Conservation (phyloP, 92 coral and sea anemone genomes). For the Epizoanthus illoricatus region DNA sequence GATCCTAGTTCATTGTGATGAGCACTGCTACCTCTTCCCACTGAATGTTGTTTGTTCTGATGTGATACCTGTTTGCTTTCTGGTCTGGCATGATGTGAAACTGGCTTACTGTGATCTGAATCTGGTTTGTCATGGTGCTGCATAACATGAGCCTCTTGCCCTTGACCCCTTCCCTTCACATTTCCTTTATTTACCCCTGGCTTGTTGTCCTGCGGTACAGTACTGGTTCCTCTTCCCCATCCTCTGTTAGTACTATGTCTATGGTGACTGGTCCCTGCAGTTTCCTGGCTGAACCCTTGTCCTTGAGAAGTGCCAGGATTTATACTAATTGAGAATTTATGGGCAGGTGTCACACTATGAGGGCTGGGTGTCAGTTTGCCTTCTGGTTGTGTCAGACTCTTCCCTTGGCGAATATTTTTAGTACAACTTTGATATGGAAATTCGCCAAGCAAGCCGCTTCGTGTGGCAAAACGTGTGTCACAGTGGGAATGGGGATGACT, state of each 20-base stretch:
- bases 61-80: neutral
- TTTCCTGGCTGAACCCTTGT: neutral
- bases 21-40: neutral
- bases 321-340: neutral
- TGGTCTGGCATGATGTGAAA: neutral
- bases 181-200: neutral
- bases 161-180: neutral
- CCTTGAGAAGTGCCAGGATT: slow-evolving; percentile 1
- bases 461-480: neutral
- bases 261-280: neutral
- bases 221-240: neutral
- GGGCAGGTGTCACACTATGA: neutral
- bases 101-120: neutral
- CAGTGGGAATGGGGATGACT: neutral
- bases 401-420: neutral
- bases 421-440: no score
- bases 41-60: neutral
- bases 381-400: neutral
- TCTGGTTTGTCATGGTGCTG: neutral
- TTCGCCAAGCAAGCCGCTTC: neutral
- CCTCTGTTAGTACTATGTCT: neutral
- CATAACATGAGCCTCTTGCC: neutral
- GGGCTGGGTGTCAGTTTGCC: neutral
- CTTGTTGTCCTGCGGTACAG: neutral
- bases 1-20: neutral